These are phyloP conservation scores for Chrysolina oricalcia DNA, from an alignment of 2,888 invertebrate species.

Conservation along the genomic window DNA sequence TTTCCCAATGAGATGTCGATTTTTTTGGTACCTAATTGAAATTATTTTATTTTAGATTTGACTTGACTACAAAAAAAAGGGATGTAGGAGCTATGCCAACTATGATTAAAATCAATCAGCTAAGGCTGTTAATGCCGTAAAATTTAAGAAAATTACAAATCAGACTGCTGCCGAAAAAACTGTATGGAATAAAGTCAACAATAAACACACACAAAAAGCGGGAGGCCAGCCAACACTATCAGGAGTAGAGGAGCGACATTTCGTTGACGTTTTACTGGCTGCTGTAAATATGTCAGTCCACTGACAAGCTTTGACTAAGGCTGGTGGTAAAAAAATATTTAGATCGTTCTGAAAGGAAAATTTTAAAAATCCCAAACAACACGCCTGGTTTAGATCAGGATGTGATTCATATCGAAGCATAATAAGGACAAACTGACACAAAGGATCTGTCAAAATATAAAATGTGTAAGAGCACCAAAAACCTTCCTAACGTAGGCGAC, in stretches of 20 bases:
- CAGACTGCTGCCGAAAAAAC: conserved; percentile 5
- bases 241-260: conserved; percentile 6
- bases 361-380: background rate
- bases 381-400: background rate
- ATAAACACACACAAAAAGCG: no score
- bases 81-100: background rate
- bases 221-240: conserved; percentile 1
- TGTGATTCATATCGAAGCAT: background rate
- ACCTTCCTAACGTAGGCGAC: no score
- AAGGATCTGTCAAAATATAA: no score
- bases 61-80: conserved; percentile 4
- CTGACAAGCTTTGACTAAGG: conserved; percentile 5
- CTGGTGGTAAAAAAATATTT: conserved; percentile 2
- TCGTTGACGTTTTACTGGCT: background rate
- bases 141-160: background rate
- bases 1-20: background rate
- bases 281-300: background rate
- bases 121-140: background rate
- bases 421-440: conserved; percentile 2
- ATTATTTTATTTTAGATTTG: conserved; percentile 5
- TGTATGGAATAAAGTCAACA: background rate
- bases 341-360: conserved; percentile 3
- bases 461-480: no score
- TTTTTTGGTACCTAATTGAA: background rate
- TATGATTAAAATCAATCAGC: background rate